These are phyloP conservation scores for Drosophila barbarae DNA, from an alignment of 2,888 invertebrate species.

Conservation along the genomic window DNA sequence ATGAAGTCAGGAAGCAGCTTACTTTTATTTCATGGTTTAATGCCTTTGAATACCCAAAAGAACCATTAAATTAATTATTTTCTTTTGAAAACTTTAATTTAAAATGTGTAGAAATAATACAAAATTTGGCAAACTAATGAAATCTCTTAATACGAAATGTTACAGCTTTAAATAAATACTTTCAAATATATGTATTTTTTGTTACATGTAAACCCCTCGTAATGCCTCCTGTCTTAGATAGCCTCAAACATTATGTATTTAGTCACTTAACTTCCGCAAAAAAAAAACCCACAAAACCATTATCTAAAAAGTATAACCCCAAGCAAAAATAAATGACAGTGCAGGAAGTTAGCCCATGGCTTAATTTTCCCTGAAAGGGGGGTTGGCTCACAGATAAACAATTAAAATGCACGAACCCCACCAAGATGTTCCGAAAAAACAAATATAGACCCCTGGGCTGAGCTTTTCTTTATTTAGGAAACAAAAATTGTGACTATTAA, in stretches of 20 bases:
- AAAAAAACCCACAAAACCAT: conserved; percentile 1
- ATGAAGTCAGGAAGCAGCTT: not conserved
- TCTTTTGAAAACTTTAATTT: not conserved
- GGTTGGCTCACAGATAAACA: conserved; percentile 3
- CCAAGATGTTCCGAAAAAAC: conserved; percentile 8
- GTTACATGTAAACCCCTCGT: not conserved
- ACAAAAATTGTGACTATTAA: conserved; percentile 13
- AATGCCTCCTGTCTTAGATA: not conserved
- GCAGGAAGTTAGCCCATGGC: conserved; percentile 1
- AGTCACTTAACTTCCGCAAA: conserved; percentile 5
- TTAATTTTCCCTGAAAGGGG: not conserved
- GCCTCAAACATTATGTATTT: not conserved
- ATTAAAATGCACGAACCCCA: conserved; percentile 22
- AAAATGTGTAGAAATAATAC: too few relatives aligned
- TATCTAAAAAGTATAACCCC: not conserved
- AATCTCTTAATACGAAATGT: not conserved
- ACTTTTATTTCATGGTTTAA: not conserved
- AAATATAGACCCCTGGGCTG: conserved; percentile 9
- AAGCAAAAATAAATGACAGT: not conserved
- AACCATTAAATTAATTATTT: not conserved
- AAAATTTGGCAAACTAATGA: not conserved
- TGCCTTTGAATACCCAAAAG: not conserved
- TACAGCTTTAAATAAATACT: not conserved
- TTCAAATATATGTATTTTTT: not conserved
- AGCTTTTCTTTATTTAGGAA: not conserved